Conservation (phyloP, 2,797 vertebrate genomes). For the Microctenopoma steveboyesi region DNA sequence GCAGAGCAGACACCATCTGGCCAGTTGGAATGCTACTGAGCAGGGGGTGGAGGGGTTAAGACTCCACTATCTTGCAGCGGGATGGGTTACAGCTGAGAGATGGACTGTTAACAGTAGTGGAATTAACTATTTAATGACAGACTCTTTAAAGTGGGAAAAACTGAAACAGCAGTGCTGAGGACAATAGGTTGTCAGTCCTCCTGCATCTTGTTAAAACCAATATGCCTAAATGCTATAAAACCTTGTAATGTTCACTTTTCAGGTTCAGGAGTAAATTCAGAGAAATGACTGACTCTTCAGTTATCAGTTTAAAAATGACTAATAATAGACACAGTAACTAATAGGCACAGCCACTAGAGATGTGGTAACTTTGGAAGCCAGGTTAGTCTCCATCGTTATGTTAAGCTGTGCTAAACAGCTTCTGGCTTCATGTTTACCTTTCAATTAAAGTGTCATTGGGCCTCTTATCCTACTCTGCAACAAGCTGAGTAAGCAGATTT, state of each 20-base stretch:
- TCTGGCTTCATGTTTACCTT: background rate
- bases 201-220: background rate
- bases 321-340: too few relatives aligned
- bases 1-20: slow-evolving; percentile 80
- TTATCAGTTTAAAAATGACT: background rate
- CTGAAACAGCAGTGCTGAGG: background rate
- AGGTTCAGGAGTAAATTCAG: too few relatives aligned
- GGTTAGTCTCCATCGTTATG: background rate
- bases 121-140: slow-evolving; percentile 53
- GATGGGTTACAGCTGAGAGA: slow-evolving; percentile 53
- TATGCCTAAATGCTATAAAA: background rate
- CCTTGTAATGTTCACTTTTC: too few relatives aligned
- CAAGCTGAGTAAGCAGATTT: too few relatives aligned
- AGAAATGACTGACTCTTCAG: background rate
- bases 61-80: slow-evolving; percentile 56
- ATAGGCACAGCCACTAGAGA: background rate
- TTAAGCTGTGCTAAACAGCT: background rate
- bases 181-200: background rate
- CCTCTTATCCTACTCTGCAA: background rate
- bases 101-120: slow-evolving; percentile 55
- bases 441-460: background rate
- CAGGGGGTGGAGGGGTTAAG: slow-evolving; percentile 54
- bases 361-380: background rate
- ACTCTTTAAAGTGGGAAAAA: slow-evolving; percentile 1
- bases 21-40: slow-evolving; percentile 71